A percentile compares a stretch with the other conserved stretches of the same genome.
phyloP scores from a whole-genome alignment of 2,797 vertebrate genomes.

The Austrolebias charrua region DNA sequence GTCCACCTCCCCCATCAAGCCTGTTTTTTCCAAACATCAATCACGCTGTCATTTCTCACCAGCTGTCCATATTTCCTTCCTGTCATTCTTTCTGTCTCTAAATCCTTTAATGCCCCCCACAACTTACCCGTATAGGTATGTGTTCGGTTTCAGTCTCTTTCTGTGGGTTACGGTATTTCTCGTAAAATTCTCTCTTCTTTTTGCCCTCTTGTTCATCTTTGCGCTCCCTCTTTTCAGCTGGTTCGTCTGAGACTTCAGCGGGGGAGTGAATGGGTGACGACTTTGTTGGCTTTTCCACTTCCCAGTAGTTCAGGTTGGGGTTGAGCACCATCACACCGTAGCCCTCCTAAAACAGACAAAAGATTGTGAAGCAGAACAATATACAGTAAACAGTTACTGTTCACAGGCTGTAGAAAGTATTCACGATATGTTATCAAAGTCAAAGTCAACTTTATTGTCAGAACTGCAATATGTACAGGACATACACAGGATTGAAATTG shows the following conservation, averaged over 20 bases:
- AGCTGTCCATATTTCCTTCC: conserved; percentile 24
- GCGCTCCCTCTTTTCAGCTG: conserved; percentile 94
- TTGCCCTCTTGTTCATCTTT: conserved; percentile 92
- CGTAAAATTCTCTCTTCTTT: conserved; percentile 93
- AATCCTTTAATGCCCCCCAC: not conserved
- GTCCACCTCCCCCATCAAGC: conserved; percentile 49
- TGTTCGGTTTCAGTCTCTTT: conserved; percentile 92
- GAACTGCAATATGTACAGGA: too few relatives aligned
- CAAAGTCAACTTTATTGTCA: too few relatives aligned
- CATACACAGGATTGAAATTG: too few relatives aligned
- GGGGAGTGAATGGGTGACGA: conserved; percentile 75
- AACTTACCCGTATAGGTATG: conserved; percentile 91
- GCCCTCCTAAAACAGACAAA: conserved; percentile 83
- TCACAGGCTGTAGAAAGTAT: not conserved
- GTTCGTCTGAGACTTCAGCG: conserved; percentile 89
- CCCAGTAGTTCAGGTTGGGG: conserved; percentile 97
- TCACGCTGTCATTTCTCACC: conserved; percentile 27
- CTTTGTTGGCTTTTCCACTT: conserved; percentile 88
- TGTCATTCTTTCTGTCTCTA: conserved; percentile 18
- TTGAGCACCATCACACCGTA: conserved; percentile 96
- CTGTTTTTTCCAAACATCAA: conserved; percentile 52
- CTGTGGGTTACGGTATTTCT: conserved; percentile 97
- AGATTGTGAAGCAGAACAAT: not conserved
- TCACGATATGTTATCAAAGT: too few relatives aligned
- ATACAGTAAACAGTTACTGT: not conserved